phyloP scores from a whole-genome alignment of 2,888 invertebrate genomes.

The Nematopogon swammerdamellus region DNA sequence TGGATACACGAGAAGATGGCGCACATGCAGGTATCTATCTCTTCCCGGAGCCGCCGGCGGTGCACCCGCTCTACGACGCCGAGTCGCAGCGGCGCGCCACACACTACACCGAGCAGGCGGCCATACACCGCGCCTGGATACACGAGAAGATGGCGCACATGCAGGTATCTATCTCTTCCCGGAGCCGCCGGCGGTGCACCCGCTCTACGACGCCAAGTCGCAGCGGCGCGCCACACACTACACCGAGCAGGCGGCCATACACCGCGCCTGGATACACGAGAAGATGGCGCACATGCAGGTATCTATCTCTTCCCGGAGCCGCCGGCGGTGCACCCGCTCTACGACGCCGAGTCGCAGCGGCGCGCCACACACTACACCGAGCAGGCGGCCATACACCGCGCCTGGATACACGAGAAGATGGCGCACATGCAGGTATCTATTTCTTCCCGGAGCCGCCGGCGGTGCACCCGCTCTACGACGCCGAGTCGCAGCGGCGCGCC shows the following conservation, averaged over 20 bases:
- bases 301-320: constrained; percentile 83
- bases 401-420: constrained; percentile 91
- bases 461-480: constrained; percentile 87
- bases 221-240: constrained; percentile 90
- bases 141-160: constrained; percentile 83
- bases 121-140: constrained; percentile 86
- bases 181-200: constrained; percentile 87
- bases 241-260: constrained; percentile 80
- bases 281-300: constrained; percentile 77
- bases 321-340: constrained; percentile 84
- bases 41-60: constrained; percentile 93
- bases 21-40: constrained; percentile 60
- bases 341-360: constrained; percentile 86
- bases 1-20: constrained; percentile 92
- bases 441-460: constrained; percentile 92
- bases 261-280: constrained; percentile 91
- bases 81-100: constrained; percentile 87
- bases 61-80: constrained; percentile 88
- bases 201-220: constrained; percentile 85
- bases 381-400: constrained; percentile 78
- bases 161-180: constrained; percentile 75
- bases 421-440: constrained; percentile 65
- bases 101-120: constrained; percentile 88
- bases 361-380: constrained; percentile 91
- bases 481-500: constrained; percentile 84